Percentiles rank a stretch among this genome's conserved stretches.
Evolutionary conservation across 2,797 vertebrate species (phyloP).

Genomic region (Manis crassicaudata): DNA sequence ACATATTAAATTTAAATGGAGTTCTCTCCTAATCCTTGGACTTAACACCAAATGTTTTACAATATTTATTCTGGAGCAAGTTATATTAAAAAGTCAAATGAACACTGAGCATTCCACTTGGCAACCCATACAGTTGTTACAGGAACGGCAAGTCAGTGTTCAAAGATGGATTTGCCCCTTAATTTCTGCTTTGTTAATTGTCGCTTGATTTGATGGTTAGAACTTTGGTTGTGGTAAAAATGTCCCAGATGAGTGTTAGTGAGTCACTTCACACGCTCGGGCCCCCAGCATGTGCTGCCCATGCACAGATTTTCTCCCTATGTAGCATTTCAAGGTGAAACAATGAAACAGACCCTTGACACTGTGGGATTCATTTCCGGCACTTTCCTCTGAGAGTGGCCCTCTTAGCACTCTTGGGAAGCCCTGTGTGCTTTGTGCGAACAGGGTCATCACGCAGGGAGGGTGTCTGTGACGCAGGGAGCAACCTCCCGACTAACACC

Average conservation of each 20-base stretch:
- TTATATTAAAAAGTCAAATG: constrained; percentile 61
- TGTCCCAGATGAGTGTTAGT: not conserved
- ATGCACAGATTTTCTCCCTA: not conserved
- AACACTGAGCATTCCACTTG: constrained; percentile 74
- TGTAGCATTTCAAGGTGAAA: not conserved
- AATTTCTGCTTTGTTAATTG: not conserved
- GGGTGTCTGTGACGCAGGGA: no score
- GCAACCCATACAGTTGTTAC: constrained; percentile 64
- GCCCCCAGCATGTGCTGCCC: not conserved
- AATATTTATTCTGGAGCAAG: constrained; percentile 63
- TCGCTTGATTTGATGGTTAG: not conserved
- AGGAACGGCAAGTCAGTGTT: constrained; percentile 54
- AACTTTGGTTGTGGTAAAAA: not conserved
- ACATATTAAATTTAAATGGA: constrained; percentile 72
- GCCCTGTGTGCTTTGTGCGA: not conserved
- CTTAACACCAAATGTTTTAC: constrained; percentile 62
- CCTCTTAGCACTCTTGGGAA: not conserved
- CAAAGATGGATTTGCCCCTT: not conserved
- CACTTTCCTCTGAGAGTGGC: not conserved
- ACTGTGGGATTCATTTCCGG: not conserved
- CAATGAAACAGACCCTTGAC: not conserved
- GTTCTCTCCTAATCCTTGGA: constrained; percentile 64
- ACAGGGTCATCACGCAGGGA: no score
- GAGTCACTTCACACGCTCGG: no score
- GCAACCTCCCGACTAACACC: no score